phyloP scores from a whole-genome alignment of 2,113 vertebrate genomes.

The Platanista minor region DNA sequence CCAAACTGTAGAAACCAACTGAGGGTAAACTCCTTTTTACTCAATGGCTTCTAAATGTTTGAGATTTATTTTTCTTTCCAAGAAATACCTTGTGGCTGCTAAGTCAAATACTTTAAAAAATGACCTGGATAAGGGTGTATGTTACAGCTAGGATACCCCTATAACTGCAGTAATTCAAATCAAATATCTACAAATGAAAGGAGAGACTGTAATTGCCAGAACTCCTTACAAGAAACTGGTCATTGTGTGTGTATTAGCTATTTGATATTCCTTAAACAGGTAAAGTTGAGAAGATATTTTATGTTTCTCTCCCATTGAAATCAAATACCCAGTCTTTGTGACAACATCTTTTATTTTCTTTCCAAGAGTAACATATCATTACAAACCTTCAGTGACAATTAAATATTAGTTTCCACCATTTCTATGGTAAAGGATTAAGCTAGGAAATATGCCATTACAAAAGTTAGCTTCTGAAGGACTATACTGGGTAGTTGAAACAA shows the following conservation, averaged over 20 bases:
- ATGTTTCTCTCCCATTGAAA: background rate
- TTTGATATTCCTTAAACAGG: slow-evolving; percentile 6
- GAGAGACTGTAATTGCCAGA: background rate
- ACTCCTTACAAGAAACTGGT: background rate
- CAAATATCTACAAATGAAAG: background rate
- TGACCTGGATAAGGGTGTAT: background rate
- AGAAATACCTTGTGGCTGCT: background rate
- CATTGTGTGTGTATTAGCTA: background rate
- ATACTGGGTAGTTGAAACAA: background rate
- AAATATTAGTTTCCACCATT: background rate
- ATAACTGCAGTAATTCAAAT: background rate
- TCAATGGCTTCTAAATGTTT: background rate
- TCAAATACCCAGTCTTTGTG: background rate
- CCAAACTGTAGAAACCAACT: background rate
- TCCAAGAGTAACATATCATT: background rate
- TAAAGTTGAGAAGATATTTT: background rate
- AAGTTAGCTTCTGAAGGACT: background rate
- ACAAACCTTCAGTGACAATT: background rate
- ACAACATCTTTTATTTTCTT: background rate
- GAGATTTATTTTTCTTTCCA: background rate
- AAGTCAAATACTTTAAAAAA: background rate
- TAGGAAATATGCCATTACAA: background rate
- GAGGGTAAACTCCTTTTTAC: background rate
- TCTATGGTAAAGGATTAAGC: background rate
- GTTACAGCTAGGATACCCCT: background rate